These are phyloP conservation scores for Psephotus haematonotus DNA, from an alignment of 2,113 vertebrate species.

Conservation along the genomic window DNA sequence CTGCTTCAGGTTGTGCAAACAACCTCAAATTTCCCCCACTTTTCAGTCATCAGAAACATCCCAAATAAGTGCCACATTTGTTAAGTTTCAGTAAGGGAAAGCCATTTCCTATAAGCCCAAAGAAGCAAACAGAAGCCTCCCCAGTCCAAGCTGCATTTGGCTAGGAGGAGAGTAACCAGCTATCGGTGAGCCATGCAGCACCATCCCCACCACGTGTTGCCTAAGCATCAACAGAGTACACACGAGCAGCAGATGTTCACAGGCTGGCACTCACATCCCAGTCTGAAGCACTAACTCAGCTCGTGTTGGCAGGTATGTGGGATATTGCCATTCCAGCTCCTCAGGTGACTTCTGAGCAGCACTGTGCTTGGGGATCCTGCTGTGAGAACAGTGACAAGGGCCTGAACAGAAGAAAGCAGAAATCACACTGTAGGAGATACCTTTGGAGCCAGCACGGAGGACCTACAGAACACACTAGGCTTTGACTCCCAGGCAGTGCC, in stretches of 20 bases:
- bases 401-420: not conserved
- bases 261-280: not conserved
- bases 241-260: not conserved
- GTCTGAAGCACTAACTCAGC: not conserved
- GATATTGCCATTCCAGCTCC: fast-evolving
- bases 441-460: not conserved
- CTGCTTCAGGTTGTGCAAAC: not conserved
- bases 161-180: not conserved
- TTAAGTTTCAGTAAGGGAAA: not conserved
- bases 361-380: not conserved
- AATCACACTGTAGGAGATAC: not conserved
- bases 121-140: not conserved
- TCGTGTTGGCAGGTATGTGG: fast-evolving
- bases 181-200: fast-evolving
- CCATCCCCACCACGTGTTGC: fast-evolving
- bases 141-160: not conserved
- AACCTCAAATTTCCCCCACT: not conserved
- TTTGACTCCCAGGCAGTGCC: not conserved
- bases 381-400: not conserved
- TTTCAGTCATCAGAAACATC: not conserved
- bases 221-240: not conserved
- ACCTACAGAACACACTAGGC: not conserved
- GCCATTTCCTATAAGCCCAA: not conserved
- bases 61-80: not conserved
- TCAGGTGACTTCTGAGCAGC: not conserved